A percentile compares a stretch with the other conserved stretches of the same genome.
Evolutionary conservation across 1,140 invertebrate species (phyloP).

Genomic region (Cydia pomonella): DNA sequence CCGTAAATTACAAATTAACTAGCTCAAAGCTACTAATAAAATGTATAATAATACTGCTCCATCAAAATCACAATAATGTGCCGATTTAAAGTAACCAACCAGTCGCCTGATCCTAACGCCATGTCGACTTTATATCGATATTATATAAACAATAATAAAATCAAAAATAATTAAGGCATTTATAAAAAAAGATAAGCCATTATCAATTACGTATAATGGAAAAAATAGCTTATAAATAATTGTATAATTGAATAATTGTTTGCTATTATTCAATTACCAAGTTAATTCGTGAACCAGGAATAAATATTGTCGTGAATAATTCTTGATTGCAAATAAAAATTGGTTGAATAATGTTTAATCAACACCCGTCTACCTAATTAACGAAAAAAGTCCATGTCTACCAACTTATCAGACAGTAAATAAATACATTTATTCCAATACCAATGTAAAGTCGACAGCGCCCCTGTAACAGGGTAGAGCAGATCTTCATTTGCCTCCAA

Average conservation of each 20-base stretch:
- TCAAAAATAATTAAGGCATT: neutral
- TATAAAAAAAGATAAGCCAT: neutral
- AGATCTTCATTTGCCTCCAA: conserved; percentile 40
- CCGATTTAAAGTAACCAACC: conserved; percentile 31
- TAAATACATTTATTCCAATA: too few relatives aligned
- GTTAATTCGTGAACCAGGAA: too few relatives aligned
- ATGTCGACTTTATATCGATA: conserved; percentile 12
- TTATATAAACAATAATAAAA: neutral
- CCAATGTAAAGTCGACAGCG: neutral
- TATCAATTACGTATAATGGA: too few relatives aligned
- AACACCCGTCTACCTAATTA: too few relatives aligned
- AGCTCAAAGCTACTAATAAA: conserved; percentile 37
- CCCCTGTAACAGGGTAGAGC: conserved; percentile 10
- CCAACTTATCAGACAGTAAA: too few relatives aligned
- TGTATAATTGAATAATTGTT: too few relatives aligned
- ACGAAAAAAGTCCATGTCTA: too few relatives aligned
- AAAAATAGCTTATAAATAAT: too few relatives aligned
- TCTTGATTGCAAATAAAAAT: too few relatives aligned
- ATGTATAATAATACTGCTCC: conserved; percentile 49
- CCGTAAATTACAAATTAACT: conserved; percentile 34
- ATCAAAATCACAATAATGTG: conserved; percentile 43
- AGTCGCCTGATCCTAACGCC: conserved; percentile 13
- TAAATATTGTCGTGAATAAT: too few relatives aligned
- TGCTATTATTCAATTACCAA: too few relatives aligned
- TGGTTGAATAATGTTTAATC: too few relatives aligned